A percentile compares a stretch with the other conserved stretches of the same genome.
These are phyloP conservation scores for Harpegnathos saltator DNA, from an alignment of 1,140 invertebrate species.

Conservation along the genomic window DNA sequence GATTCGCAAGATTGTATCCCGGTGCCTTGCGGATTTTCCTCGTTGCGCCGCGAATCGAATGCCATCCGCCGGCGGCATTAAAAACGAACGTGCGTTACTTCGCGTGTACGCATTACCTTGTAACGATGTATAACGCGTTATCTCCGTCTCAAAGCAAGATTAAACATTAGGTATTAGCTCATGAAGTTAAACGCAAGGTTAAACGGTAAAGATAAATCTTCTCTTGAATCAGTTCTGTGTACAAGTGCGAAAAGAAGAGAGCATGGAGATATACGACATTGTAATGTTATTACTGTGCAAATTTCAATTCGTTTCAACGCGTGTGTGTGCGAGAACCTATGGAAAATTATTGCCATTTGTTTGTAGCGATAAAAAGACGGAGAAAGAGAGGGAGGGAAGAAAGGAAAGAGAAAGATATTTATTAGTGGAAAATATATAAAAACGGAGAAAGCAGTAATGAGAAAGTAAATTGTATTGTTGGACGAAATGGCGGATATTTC, in stretches of 20 bases:
- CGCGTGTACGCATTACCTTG: no score
- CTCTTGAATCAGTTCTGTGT: slow-evolving; percentile 19
- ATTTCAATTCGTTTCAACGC: background rate
- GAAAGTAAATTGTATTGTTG: background rate
- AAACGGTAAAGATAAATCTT: no score
- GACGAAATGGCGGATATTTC: background rate
- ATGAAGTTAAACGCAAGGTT: no score
- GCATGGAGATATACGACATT: background rate
- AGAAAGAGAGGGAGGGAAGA: background rate
- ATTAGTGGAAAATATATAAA: background rate
- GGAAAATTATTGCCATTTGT: background rate
- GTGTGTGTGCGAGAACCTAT: background rate
- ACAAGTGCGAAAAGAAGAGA: slow-evolving; percentile 36
- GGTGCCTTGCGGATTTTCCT: background rate
- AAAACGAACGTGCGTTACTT: no score
- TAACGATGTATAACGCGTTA: no score
- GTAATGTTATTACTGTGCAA: background rate
- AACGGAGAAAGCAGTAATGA: background rate
- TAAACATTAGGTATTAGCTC: no score
- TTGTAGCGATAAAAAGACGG: no score
- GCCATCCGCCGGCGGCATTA: slow-evolving; percentile 5
- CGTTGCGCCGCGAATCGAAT: background rate
- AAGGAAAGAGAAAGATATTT: background rate
- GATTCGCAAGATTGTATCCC: slow-evolving; percentile 1
- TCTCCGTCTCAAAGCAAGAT: no score